phyloP scores from a whole-genome alignment of 2,888 invertebrate species.

The Luperina nickerlii region DNA sequence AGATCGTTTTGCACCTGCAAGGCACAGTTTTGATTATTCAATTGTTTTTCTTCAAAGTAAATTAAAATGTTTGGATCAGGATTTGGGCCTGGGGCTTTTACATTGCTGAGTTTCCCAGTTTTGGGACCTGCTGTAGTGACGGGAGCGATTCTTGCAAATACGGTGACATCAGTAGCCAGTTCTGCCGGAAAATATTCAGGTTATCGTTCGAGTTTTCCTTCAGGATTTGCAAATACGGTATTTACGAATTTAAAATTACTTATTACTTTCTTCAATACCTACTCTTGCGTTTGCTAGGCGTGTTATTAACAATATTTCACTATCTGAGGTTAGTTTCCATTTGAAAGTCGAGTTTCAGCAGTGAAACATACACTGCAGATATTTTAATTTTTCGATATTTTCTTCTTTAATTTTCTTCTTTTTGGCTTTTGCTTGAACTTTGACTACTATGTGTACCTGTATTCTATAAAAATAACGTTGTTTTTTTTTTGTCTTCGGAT shows the following conservation, averaged over 20 bases:
- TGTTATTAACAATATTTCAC: background rate
- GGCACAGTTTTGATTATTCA: constrained; percentile 36
- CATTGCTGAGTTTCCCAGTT: constrained; percentile 70
- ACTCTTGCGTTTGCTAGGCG: background rate
- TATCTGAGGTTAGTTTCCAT: background rate
- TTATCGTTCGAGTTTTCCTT: constrained; percentile 38
- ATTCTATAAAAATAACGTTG: background rate
- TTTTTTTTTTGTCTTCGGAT: background rate
- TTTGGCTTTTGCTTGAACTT: background rate
- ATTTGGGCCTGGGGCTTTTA: constrained; percentile 68
- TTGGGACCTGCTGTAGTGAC: constrained; percentile 73
- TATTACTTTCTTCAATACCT: background rate
- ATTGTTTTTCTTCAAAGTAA: constrained; percentile 11
- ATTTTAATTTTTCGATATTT: background rate
- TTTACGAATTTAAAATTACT: background rate
- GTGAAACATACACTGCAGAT: too few species aligned
- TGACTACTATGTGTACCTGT: background rate
- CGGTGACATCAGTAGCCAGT: constrained; percentile 57
- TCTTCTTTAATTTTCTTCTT: too few species aligned
- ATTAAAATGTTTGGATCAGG: constrained; percentile 68
- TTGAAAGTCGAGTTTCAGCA: background rate
- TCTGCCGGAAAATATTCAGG: constrained; percentile 60
- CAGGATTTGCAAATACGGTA: constrained; percentile 35
- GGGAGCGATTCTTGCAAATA: constrained; percentile 68
- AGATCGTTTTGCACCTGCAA: constrained; percentile 40